Evolutionary conservation across 2,888 invertebrate genomes (phyloP).

Genomic region (Drosophila merina): DNA sequence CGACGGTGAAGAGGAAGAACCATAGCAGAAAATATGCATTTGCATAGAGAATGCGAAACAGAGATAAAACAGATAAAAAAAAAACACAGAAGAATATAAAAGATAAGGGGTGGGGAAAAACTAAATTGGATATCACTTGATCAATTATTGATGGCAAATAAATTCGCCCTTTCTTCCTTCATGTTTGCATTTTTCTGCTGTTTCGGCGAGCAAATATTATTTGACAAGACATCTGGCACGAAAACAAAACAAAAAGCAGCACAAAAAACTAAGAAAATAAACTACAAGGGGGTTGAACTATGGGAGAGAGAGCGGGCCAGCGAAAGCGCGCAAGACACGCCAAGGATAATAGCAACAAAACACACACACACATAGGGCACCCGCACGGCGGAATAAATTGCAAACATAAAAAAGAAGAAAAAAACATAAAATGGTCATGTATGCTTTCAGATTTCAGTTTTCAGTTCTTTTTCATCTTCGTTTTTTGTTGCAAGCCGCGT

Average conservation of each 20-base stretch:
- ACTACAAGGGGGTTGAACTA: not conserved
- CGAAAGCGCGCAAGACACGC: slow-evolving; percentile 12
- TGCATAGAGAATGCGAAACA: slow-evolving; percentile 6
- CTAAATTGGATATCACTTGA: not conserved
- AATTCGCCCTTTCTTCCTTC: not conserved
- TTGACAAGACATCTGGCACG: slow-evolving; percentile 33
- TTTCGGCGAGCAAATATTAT: not conserved
- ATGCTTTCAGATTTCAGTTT: not conserved
- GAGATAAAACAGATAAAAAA: not conserved
- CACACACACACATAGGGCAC: slow-evolving; percentile 7
- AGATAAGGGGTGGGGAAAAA: not conserved
- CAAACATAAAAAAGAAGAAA: slow-evolving; percentile 1
- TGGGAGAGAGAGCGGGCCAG: slow-evolving; percentile 8
- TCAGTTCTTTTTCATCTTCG: no score
- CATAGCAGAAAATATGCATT: not conserved
- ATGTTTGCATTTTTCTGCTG: not conserved
- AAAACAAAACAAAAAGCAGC: slow-evolving; percentile 19
- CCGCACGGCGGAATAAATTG: not conserved
- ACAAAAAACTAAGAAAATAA: not conserved
- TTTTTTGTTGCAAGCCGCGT: slow-evolving; percentile 5
- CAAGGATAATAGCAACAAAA: slow-evolving; percentile 51
- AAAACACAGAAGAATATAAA: not conserved
- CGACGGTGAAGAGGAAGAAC: slow-evolving; percentile 13
- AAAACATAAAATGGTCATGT: slow-evolving; percentile 20
- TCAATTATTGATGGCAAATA: slow-evolving; percentile 1